Evolutionary conservation across 2,888 invertebrate species (phyloP), one percentile per base, ranked within the genome.

Genomic region (Rotaria sp.): DNA sequence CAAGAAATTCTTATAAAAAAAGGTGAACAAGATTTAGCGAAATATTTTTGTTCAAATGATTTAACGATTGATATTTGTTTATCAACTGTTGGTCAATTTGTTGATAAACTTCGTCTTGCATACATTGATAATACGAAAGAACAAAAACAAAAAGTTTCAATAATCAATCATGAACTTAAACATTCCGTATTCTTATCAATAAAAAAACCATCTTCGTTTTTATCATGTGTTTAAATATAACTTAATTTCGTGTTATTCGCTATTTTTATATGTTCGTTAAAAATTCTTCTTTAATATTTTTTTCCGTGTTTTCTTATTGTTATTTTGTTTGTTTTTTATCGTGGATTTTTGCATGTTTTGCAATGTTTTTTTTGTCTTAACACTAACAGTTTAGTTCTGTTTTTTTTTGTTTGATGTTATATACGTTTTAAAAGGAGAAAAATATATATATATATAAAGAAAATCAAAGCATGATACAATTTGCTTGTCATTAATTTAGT

Each of bases 71-170:
- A 80, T 41, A 26, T 26, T 26, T 80, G 80, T 24, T 80, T 80
- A 45, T 80, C 80, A n/a, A 80, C n/a, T 1, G 13, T 80, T 13
- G 41, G 45, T 80, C 80, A 80, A n/a, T 80, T 80, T 45, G 13
- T 41, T n/a, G 80, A 80, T 80, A 80, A 80, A 80, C 10, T 80
- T 26, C 80, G 80, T 24, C 26, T 45, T 26, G 80, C 80, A 80
- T 7, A 80, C 45, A 11, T 45, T 7, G 26, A 80, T 45, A 80
- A 80, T 45, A 45, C 26, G 0, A 67, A n/a, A 30, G 41, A 80
- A 80, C 75, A 45, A 13, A 41, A 80, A n/a, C 80, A 26, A 45
- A n/a, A 26, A 35, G 18, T 3, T 18, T 21, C 35, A 35, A 35
- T 15, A 4, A 38, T 35, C 18, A 11, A 8, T 18, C 18, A 38